Conservation (phyloP, 2,797 vertebrate genomes). For the Helarctos malayanus region DNA sequence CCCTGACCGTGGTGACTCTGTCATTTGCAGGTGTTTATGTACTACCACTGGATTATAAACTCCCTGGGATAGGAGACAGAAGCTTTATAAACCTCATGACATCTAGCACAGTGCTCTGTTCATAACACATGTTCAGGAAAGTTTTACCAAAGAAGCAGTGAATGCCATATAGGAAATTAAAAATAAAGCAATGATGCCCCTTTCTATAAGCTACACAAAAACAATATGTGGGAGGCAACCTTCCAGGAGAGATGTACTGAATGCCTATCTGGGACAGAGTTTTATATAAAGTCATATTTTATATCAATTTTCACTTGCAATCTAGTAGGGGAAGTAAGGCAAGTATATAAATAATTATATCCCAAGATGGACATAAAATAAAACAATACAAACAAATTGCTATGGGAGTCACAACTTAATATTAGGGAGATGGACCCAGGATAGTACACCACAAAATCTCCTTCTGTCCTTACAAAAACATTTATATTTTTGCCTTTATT, state of each 20-base stretch:
- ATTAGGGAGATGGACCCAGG: background rate
- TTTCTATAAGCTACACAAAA: background rate
- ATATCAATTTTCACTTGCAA: slow-evolving; percentile 16
- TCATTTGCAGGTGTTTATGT: background rate
- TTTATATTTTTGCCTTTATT: slow-evolving; percentile 30
- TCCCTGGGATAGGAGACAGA: background rate
- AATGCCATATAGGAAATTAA: background rate
- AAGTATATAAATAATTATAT: slow-evolving; percentile 50
- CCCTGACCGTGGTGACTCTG: background rate
- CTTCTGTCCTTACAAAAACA: background rate
- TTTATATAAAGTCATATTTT: slow-evolving; percentile 36
- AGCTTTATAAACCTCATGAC: background rate
- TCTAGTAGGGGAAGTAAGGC: background rate
- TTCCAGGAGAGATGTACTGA: background rate
- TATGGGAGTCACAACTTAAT: slow-evolving; percentile 63
- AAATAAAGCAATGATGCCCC: background rate
- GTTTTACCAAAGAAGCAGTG: background rate
- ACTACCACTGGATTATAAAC: background rate
- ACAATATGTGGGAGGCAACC: background rate
- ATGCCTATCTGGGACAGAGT: background rate
- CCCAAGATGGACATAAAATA: background rate
- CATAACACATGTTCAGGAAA: background rate
- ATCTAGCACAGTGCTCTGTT: background rate
- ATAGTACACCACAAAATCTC: background rate
- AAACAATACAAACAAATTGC: slow-evolving; percentile 55